Percentiles rank a stretch among this genome's conserved stretches.
phyloP scores from a whole-genome alignment of 1,140 invertebrate species.

The Octopus bimaculoides region DNA sequence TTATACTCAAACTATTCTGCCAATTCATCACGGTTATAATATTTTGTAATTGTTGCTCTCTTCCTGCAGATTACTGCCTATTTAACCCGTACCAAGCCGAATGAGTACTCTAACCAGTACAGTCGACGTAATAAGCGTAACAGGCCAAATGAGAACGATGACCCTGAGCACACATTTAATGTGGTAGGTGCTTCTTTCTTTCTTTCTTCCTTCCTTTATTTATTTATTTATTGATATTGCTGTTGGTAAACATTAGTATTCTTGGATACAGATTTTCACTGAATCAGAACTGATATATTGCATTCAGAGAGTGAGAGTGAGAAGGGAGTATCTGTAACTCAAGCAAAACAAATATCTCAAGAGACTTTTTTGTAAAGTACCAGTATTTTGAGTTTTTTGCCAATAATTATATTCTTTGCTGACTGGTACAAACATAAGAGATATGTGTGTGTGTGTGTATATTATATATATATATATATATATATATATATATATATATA shows the following conservation, averaged over 20 bases:
- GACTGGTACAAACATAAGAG: no score
- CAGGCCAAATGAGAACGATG: not conserved
- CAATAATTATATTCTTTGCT: no score
- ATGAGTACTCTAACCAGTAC: not conserved
- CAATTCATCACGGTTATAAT: not conserved
- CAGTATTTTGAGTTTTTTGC: no score
- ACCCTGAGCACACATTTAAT: conserved; percentile 11
- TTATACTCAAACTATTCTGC: no score
- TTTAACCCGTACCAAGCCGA: not conserved
- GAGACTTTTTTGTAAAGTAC: no score
- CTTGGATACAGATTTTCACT: not conserved
- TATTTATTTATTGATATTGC: not conserved
- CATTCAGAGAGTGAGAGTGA: no score
- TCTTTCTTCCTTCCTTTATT: not conserved
- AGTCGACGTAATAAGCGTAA: not conserved
- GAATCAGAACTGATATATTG: not conserved
- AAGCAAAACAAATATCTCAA: no score
- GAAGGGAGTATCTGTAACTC: no score
- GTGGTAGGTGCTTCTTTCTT: conserved; percentile 27
- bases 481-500: no score
- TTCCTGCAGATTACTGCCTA: not conserved
- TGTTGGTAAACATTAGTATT: not conserved
- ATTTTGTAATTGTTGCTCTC: not conserved
- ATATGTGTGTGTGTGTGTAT: no score
- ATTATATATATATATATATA: no score